phyloP scores from a whole-genome alignment of 2,113 vertebrate species.

The Diglossa brunneiventris region DNA sequence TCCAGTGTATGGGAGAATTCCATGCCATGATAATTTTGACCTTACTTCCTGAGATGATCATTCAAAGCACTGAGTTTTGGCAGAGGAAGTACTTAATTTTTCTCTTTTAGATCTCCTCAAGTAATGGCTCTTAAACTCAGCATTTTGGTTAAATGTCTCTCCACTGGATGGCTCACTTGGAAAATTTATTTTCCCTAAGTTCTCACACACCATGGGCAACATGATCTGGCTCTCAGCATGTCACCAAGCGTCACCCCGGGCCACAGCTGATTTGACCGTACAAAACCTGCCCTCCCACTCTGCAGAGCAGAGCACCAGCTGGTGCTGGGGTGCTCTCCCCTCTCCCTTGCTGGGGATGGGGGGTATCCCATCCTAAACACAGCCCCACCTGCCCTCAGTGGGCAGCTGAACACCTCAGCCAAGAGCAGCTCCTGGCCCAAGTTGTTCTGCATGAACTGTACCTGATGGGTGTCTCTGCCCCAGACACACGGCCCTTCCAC shows the following conservation, averaged over 20 bases:
- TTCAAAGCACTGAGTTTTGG: not conserved
- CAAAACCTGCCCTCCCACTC: not conserved
- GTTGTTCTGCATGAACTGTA: fast-evolving
- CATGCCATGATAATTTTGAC: not conserved
- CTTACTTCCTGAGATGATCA: not conserved
- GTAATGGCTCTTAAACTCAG: not conserved
- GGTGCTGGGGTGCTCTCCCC: not conserved
- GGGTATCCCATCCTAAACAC: not conserved
- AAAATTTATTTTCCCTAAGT: not conserved
- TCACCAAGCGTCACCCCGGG: fast-evolving
- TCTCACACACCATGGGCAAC: fast-evolving
- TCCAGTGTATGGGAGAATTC: not conserved
- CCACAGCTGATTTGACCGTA: not conserved
- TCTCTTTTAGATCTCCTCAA: not conserved
- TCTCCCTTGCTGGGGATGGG: not conserved
- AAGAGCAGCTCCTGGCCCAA: not conserved
- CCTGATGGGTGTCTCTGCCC: not conserved
- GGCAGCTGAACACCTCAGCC: not conserved
- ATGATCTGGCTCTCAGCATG: not conserved
- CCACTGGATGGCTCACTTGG: not conserved
- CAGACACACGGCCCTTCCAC: not conserved
- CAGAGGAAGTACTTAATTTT: not conserved
- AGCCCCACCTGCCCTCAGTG: not conserved
- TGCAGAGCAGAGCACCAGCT: not conserved
- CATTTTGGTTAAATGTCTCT: not conserved